Conservation (phyloP, 2,113 vertebrate genomes). For the Myanophis thanlyinensis region DNA sequence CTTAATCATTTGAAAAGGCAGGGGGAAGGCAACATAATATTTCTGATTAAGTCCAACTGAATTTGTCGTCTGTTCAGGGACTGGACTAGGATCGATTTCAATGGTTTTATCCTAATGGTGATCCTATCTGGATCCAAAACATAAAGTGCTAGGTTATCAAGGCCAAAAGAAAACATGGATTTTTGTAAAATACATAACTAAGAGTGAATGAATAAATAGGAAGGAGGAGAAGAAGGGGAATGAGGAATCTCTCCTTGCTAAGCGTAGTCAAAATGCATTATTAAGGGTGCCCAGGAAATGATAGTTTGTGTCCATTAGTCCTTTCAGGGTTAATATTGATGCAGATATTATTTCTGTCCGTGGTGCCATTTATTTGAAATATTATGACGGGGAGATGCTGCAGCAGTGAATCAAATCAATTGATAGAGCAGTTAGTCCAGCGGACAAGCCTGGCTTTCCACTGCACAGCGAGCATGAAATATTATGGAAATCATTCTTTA, state of each 20-base stretch:
- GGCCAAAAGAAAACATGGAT: not conserved
- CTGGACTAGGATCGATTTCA: not conserved
- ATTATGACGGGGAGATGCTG: slow-evolving; percentile 94
- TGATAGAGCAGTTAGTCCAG: slow-evolving; percentile 98
- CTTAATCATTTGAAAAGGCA: not conserved
- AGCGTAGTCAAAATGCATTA: slow-evolving; percentile 80
- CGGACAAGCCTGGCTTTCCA: slow-evolving; percentile 80
- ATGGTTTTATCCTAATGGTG: not conserved
- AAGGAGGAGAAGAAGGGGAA: not conserved
- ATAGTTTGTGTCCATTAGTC: slow-evolving; percentile 92
- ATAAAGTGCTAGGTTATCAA: not conserved
- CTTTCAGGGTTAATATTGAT: slow-evolving; percentile 99
- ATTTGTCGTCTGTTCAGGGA: not conserved
- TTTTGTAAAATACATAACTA: not conserved
- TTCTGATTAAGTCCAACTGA: not conserved
- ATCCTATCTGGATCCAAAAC: not conserved
- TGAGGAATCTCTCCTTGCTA: slow-evolving; percentile 68
- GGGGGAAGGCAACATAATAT: not conserved
- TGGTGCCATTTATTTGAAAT: slow-evolving; percentile 99
- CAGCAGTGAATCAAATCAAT: slow-evolving; percentile 99
- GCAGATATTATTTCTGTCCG: slow-evolving; percentile 99
- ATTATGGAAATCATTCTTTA: slow-evolving; percentile 99
- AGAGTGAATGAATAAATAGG: not conserved
- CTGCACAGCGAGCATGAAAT: slow-evolving; percentile 94
- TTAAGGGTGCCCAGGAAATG: slow-evolving; percentile 89